phyloP scores from a whole-genome alignment of 1,140 invertebrate species.

The Atopsyche davidsoni region DNA sequence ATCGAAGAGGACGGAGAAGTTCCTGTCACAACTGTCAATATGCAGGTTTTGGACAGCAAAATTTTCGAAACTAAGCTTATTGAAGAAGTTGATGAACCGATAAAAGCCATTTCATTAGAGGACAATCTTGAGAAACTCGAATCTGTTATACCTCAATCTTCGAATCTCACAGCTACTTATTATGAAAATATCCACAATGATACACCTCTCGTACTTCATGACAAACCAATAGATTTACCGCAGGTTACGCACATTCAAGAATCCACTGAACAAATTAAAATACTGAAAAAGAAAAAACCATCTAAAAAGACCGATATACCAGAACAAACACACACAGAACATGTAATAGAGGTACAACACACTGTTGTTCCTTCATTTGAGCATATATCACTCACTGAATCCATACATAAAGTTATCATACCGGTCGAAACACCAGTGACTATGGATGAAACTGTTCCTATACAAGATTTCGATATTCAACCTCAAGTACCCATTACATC shows the following conservation, averaged over 20 bases:
- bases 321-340: slow-evolving; percentile 15
- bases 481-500: slow-evolving; percentile 8
- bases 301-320: slow-evolving; percentile 4
- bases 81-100: slow-evolving; percentile 15
- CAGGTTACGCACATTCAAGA: background rate
- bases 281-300: slow-evolving; percentile 13
- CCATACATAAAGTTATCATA: slow-evolving; percentile 18
- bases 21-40: slow-evolving; percentile 30
- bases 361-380: slow-evolving; percentile 1
- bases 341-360: slow-evolving; percentile 4
- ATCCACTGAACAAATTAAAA: background rate
- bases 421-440: slow-evolving; percentile 14
- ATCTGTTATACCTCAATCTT: slow-evolving; percentile 24
- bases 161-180: background rate
- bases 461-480: slow-evolving; percentile 12
- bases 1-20: slow-evolving; percentile 39
- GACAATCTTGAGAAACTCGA: no score
- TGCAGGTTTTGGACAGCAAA: slow-evolving; percentile 25
- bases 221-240: background rate
- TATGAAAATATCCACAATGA: no score
- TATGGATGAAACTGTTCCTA: slow-evolving; percentile 9
- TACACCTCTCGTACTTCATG: background rate
- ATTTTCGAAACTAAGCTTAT: slow-evolving; percentile 20
- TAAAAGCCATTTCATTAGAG: no score
- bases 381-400: slow-evolving; percentile 2